A percentile compares a stretch with the other conserved stretches of the same genome.
These are phyloP conservation scores for Ardeotis arabs DNA, from an alignment of 2,113 vertebrate genomes.

Conservation along the genomic window DNA sequence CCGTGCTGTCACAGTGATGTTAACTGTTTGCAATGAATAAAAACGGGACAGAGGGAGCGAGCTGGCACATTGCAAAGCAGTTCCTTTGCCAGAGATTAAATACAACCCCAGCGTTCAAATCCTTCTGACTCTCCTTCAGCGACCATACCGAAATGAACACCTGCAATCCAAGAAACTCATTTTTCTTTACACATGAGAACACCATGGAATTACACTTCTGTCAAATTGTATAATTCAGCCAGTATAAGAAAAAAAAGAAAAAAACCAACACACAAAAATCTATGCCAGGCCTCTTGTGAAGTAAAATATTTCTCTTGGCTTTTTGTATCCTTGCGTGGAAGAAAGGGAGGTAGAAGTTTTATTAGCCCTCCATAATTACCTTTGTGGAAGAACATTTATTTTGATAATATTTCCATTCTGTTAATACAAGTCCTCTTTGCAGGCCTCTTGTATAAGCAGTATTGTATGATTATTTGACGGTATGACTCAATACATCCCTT, in stretches of 20 bases:
- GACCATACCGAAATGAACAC: rapidly evolving
- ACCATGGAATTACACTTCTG: neutral
- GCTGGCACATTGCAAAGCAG: neutral
- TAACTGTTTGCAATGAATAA: neutral
- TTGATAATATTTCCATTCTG: neutral
- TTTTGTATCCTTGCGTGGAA: neutral
- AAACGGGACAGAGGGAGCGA: neutral
- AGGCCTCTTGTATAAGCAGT: neutral
- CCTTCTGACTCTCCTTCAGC: neutral
- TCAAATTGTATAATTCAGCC: neutral
- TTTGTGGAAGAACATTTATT: neutral
- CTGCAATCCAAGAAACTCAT: neutral
- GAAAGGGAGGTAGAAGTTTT: neutral
- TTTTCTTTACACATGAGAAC: neutral
- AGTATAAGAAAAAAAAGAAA: neutral
- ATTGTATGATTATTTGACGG: neutral
- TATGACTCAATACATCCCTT: rapidly evolving
- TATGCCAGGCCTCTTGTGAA: neutral
- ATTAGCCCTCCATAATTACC: neutral
- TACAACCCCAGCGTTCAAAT: neutral
- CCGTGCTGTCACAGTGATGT: neutral
- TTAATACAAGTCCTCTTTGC: neutral
- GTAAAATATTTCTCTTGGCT: neutral
- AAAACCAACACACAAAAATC: neutral
- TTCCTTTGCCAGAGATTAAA: neutral